Base-by-base conservation (phyloP, 2,888 invertebrate species). In the Lepidonotus clava region DNA sequence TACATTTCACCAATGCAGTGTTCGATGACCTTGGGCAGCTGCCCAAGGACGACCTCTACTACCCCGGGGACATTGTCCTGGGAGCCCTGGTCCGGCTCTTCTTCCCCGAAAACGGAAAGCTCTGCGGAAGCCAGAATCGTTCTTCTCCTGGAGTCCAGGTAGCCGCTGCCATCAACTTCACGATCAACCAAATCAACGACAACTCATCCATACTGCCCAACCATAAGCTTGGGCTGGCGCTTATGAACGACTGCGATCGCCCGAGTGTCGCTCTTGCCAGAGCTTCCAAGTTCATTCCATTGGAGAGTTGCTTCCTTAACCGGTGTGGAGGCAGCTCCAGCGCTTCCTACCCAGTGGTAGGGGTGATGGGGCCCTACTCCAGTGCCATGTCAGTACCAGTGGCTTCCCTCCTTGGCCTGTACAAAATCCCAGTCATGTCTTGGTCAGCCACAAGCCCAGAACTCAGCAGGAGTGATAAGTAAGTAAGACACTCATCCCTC, bases 361-460 rank as follows among this genome's bases (percentile, higher is more conserved):
- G 87, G 8, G 67, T 87, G 34, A 71, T 87, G n/a, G 88, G 88
- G 34, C 86, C 86, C 1, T 40, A 41, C 8, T 40, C 41, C 34
- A 88, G 88, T 77, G 5, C 61, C 24, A 51, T 36, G 66, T 40
- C 87, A 0, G 66, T 87, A 18, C 8, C 67, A 36, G 87, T 88
- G 21, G 34, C 86, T 6, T 32, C 76, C n/a, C 53, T 89, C 36
- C 56, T 90, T 28, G 87, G 89, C 38, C 41, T 96, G 76, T 95
- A 95, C 91, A 93, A 94, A 84, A 95, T 95, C 80, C 95, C 95
- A 0, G 96, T 96, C 95, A 89, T 92, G 56, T 91, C 91, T 61
- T 91, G 89, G 36, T 90, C 89, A 0, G 90, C 92, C 5, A 91
- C 92, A 8, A 91, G 90, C 38, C 90, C 92, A 85, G 86, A 91